Base-by-base conservation (phyloP, 2,888 invertebrate species). In the Torymus tubicola region DNA sequence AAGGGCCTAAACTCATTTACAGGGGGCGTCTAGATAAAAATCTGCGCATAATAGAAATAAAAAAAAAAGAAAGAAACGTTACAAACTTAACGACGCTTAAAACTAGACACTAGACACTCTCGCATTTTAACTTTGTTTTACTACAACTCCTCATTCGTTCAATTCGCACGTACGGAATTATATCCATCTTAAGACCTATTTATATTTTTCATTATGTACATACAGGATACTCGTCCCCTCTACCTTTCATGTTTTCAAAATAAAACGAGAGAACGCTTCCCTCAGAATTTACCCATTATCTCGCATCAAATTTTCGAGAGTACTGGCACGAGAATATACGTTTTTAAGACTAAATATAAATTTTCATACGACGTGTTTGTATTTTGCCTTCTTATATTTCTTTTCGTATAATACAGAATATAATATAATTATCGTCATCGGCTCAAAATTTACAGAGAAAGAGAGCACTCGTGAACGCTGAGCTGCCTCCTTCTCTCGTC, bases 191-290 rank as follows among this genome's bases (percentile, higher is more conserved):
- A 81, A 58, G 2, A 78, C 8, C 31, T 78, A 79, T 78, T 78
- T 21, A 71, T 81, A 81, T 81, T 65, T 81, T 18, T 78, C 65
- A 75, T 78, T 78, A 78, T 81, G 57, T 81, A 81, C 81, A 81
- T 73, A 67, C 16, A 74, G 57, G 67, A 65, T 70, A 64, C 55
- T 69, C 65, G 60, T 58, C 60, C 42, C 63, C 68, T 72, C n/a
- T 71, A 18, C 63, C n/a, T 53, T 57, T 53, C 18, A 18, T 31
- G 42, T 78, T 70, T 81, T 14, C 58, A 78, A 78, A 78, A 80
- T 73, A 72, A 78, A 81, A 73, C 69, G 78, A 75, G 78, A 73
- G n/a, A 69, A 74, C 75, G 79, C 69, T 50, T 63, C n/a, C 65
- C 75, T 16, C 52, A 21, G 14, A 52, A 24, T 75, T 74, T 53